Evolutionary conservation across 92 coral and sea anemone species (phyloP).

Genomic region (Nematostella vectensis): DNA sequence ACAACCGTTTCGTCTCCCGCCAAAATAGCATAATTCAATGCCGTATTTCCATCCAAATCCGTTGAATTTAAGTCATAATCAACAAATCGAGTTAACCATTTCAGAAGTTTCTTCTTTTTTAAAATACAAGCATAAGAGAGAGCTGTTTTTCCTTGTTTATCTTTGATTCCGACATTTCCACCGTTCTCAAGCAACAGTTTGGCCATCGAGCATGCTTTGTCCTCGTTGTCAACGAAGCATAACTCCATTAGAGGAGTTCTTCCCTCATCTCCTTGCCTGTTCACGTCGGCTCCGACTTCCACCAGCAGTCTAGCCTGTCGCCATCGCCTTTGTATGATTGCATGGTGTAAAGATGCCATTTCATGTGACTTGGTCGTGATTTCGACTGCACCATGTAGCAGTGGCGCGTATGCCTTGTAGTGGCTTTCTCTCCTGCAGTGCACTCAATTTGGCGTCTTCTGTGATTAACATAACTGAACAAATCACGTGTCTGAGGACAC

Average conservation of each 20-base stretch:
- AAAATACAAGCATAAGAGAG: conserved; percentile 61
- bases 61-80: conserved; percentile 62
- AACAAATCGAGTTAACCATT: conserved; percentile 40
- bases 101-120: conserved; percentile 41
- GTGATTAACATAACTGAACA: too few species aligned
- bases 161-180: conserved; percentile 45
- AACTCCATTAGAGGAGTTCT: conserved; percentile 62
- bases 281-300: conserved; percentile 61
- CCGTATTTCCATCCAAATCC: conserved; percentile 62
- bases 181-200: conserved; percentile 59
- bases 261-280: conserved; percentile 44
- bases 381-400: too few species aligned
- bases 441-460: too few species aligned
- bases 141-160: conserved; percentile 53
- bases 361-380: too few species aligned
- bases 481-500: too few species aligned
- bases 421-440: too few species aligned
- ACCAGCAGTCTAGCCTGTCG: conserved; percentile 63
- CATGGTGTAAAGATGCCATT: conserved; percentile 65
- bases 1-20: conserved; percentile 63
- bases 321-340: conserved; percentile 53
- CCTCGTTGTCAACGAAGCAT: conserved; percentile 72
- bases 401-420: too few species aligned
- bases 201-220: conserved; percentile 44
- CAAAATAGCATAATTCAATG: conserved; percentile 63